Evolutionary conservation across 2,888 invertebrate species (phyloP), one percentile per base, ranked within the genome.

Genomic region (Danaus chrysippus): DNA sequence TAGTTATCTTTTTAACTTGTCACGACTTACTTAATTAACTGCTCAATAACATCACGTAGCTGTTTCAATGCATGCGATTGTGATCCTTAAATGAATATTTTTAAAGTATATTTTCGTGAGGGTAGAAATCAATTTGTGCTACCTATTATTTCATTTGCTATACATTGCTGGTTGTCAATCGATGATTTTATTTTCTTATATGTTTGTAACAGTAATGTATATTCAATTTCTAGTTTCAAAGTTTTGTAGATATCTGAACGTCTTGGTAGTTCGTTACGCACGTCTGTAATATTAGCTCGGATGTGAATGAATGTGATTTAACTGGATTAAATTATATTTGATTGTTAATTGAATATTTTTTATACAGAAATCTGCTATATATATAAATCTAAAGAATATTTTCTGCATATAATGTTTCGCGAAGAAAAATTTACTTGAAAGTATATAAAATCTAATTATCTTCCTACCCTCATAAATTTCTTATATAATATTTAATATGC

Each of bases 31-130:
- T 77, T 83, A 82, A 86, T 85, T 84, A 84, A 83, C 78, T 82
- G 73, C 64, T 77, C 79, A 81, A 83, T 83, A 76, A 75, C 79
- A 76, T 81, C 85, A 86, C 86, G 84, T 83, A 78, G 72, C 60
- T 69, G 70, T 49, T 49, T 76, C 74, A 74, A 68, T 15, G 1
- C 13, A 42, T 19, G 42, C 43, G 23, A 62, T 44, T 59, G 17
- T 41, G 17, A 56, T 13, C 15, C 71, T 69, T 62, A 67, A 59
- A 66, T 34, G 15, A 61, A 60, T 61, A 17, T 59, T 54, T 0
- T n/a, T 52, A 59, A 43, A 34, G 56, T 52, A n/a, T 43, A 13
- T 44, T 55, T 17, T 62, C 10, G 19, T 49, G 11, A 10, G 1
- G 9, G n/a, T 59, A 15, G 17, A 56, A 9, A 41, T 49, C 55